Conservation (phyloP, 2,113 vertebrate species). For the Myrmecophaga tridactyla region DNA sequence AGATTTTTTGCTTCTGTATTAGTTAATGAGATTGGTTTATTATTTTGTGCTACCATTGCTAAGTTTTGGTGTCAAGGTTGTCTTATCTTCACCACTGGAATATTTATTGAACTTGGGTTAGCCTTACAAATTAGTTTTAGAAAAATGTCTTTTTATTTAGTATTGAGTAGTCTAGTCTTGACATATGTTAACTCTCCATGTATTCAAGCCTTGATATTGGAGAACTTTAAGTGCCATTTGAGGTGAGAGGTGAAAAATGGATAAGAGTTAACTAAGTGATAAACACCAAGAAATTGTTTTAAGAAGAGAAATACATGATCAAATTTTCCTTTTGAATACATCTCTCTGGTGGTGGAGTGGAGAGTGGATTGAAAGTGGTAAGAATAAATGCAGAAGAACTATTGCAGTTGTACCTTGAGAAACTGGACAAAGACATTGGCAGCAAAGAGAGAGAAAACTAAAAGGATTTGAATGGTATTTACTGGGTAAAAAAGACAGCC, state of each 20-base stretch:
- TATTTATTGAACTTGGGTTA: not conserved
- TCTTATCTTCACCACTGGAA: not conserved
- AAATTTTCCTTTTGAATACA: not conserved
- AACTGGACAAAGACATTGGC: not conserved
- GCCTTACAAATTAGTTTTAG: not conserved
- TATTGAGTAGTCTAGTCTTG: not conserved
- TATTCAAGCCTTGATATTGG: not conserved
- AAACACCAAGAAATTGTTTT: not conserved
- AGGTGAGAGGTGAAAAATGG: not conserved
- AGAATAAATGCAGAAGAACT: no score
- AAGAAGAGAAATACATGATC: not conserved
- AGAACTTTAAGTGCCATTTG: not conserved
- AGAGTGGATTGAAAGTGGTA: not conserved
- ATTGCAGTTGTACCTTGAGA: not conserved
- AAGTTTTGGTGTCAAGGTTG: not conserved
- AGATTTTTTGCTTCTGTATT: constrained; percentile 1
- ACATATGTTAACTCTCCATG: not conserved
- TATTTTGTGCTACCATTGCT: not conserved
- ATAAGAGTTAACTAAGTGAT: not conserved
- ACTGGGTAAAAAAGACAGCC: not conserved
- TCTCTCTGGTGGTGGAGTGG: not conserved
- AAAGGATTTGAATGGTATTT: no score
- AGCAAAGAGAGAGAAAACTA: not conserved
- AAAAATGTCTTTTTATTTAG: not conserved
- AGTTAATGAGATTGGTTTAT: not conserved